A percentile compares a stretch with the other conserved stretches of the same genome.
Evolutionary conservation across 2,113 vertebrate genomes (phyloP).

Genomic region (Ptilorrhoa leucosticta): DNA sequence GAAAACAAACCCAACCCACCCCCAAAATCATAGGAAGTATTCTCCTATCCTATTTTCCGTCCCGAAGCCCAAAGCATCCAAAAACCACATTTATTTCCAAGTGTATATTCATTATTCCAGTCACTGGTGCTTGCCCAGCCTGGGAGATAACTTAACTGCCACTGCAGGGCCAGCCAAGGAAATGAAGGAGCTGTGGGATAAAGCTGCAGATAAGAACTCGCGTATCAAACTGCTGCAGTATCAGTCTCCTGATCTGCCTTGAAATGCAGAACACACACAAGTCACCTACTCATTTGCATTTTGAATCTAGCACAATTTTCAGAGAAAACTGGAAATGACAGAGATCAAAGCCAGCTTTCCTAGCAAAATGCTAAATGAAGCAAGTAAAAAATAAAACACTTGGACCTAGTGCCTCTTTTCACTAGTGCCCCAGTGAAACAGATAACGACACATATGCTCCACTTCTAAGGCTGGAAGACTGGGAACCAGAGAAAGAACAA

Average conservation of each 20-base stretch:
- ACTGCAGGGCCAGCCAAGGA: slow-evolving; percentile 12
- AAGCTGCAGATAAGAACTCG: slow-evolving; percentile 6
- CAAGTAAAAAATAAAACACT: not conserved
- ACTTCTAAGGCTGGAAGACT: not conserved
- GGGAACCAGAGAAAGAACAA: not conserved
- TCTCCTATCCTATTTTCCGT: not conserved
- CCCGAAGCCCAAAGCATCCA: not conserved
- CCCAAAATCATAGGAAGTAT: not conserved
- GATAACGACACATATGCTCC: not conserved
- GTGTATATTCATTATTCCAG: not conserved
- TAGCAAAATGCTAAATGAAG: not conserved
- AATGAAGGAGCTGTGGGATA: slow-evolving; percentile 11
- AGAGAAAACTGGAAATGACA: not conserved
- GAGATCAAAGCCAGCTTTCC: not conserved
- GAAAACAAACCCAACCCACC: not conserved
- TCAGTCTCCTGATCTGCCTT: not conserved
- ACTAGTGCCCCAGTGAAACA: not conserved
- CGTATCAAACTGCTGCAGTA: not conserved
- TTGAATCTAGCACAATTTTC: not conserved
- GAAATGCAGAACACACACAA: not conserved
- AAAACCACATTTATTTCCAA: not conserved
- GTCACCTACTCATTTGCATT: not conserved
- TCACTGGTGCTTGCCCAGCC: not conserved
- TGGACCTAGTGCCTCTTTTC: not conserved
- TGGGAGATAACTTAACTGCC: not conserved